A percentile compares a stretch with the other conserved stretches of the same genome.
phyloP scores from a whole-genome alignment of 2,113 vertebrate species.

The Tylochromis polylepis region DNA sequence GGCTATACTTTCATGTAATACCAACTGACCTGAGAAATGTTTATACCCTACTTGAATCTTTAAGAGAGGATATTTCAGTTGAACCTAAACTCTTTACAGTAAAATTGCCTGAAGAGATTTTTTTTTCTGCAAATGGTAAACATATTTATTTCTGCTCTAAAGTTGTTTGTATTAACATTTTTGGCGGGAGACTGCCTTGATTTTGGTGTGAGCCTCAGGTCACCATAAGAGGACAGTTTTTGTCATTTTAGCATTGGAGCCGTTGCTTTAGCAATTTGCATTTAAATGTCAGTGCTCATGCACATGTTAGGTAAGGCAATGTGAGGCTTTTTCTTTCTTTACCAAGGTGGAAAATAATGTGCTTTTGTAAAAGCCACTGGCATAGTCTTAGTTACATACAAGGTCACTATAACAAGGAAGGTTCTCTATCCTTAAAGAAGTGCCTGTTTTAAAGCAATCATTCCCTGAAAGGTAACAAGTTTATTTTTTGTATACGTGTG shows the following conservation, averaged over 20 bases:
- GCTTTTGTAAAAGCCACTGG: not conserved
- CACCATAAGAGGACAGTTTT: not conserved
- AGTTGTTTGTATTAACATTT: not conserved
- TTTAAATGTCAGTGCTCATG: not conserved
- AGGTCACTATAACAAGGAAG: not conserved
- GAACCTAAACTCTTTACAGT: not conserved
- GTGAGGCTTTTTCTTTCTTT: not conserved
- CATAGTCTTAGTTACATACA: not conserved
- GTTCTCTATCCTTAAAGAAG: not conserved
- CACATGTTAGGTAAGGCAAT: not conserved
- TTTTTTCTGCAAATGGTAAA: not conserved
- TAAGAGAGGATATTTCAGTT: not conserved
- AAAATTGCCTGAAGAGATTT: not conserved
- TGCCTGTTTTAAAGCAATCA: not conserved
- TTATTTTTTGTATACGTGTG: not conserved
- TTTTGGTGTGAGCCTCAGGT: not conserved
- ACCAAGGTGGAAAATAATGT: not conserved
- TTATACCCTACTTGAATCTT: not conserved
- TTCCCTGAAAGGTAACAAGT: not conserved
- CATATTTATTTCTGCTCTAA: not conserved
- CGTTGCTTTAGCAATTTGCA: not conserved
- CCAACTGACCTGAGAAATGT: not conserved
- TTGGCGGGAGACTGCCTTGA: not conserved
- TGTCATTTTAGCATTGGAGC: not conserved
- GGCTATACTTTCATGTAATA: not conserved